Evolutionary conservation across 2,113 vertebrate genomes (phyloP).

Genomic region (Tychaedon coryphoeus): DNA sequence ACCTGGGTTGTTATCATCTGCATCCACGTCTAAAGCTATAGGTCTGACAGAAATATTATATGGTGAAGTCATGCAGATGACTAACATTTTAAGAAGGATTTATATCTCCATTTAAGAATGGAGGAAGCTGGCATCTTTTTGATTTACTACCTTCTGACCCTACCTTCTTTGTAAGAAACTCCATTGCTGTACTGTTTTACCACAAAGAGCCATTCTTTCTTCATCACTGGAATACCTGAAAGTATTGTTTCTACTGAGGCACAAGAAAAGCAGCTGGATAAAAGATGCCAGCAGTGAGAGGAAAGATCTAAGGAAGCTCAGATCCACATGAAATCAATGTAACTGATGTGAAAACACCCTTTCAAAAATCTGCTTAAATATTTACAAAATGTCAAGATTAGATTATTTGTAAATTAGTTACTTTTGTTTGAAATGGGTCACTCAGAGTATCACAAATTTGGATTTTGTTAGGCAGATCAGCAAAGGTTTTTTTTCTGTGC

Average conservation of each 20-base stretch:
- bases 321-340: neutral
- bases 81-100: neutral
- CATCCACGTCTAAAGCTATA: neutral
- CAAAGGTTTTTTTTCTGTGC: neutral
- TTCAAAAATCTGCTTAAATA: neutral
- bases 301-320: neutral
- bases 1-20: neutral
- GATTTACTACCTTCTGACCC: neutral
- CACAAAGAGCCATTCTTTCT: neutral
- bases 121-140: neutral
- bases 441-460: neutral
- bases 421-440: neutral
- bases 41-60: neutral
- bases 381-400: neutral
- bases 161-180: neutral
- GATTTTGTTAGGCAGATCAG: neutral
- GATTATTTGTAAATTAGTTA: neutral
- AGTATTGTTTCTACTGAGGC: neutral
- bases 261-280: neutral
- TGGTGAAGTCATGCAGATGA: neutral
- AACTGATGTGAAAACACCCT: neutral
- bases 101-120: neutral
- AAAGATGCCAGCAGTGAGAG: neutral
- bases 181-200: neutral
- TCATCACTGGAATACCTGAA: neutral